These are phyloP conservation scores for Ophion ventricosus DNA, from an alignment of 2,888 invertebrate species.

Conservation along the genomic window DNA sequence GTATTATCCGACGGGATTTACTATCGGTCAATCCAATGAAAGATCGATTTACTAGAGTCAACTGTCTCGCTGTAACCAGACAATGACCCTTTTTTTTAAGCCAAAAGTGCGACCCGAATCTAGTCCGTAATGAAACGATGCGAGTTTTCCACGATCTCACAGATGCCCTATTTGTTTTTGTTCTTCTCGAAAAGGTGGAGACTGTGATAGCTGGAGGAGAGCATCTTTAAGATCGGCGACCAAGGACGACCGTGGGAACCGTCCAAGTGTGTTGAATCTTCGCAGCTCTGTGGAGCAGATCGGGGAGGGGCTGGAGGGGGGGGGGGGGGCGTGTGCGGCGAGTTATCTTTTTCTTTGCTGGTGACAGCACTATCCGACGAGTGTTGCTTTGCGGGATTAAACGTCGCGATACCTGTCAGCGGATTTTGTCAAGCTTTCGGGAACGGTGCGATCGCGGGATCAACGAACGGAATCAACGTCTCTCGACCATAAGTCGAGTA, in stretches of 20 bases:
- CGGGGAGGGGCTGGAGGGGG: constrained; percentile 47
- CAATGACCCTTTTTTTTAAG: too few species aligned
- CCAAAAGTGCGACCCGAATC: too few species aligned
- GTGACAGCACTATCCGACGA: constrained; percentile 27
- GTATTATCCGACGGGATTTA: too few species aligned
- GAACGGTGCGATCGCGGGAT: background rate
- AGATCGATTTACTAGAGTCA: too few species aligned
- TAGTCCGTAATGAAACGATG: too few species aligned
- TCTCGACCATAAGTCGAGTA: constrained; percentile 28
- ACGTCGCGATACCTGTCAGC: constrained; percentile 9
- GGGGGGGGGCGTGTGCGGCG: constrained; percentile 48
- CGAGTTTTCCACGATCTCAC: background rate
- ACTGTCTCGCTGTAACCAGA: too few species aligned
- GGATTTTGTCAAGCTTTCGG: background rate
- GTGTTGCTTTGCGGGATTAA: constrained; percentile 18
- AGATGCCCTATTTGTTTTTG: background rate
- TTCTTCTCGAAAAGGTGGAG: constrained; percentile 67
- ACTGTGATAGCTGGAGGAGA: constrained; percentile 70
- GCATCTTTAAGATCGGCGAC: constrained; percentile 71
- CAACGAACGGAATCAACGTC: constrained; percentile 39
- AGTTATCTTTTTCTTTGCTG: background rate
- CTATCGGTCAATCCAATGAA: too few species aligned
- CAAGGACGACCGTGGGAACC: constrained; percentile 62
- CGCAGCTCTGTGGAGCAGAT: constrained; percentile 52
- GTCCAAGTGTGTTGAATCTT: constrained; percentile 44